Base-by-base conservation (phyloP, 2,888 invertebrate genomes). In the Eupithecia subfuscata region DNA sequence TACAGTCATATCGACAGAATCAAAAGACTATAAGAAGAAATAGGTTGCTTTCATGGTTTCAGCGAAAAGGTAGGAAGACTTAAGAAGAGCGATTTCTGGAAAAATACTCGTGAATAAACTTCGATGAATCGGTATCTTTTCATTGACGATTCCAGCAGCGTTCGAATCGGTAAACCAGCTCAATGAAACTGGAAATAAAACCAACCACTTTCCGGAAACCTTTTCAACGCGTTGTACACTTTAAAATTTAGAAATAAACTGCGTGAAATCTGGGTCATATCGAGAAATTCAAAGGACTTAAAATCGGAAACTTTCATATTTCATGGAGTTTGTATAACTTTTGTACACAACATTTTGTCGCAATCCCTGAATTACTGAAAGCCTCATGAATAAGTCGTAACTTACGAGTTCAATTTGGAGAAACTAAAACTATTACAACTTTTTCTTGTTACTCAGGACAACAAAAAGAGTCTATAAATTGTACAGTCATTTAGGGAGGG, bases 261-360 rank as follows among this genome's bases (percentile, higher is more conserved):
- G 37, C 34, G 22, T 25, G 52, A 64, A 56, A 76, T 71, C 52
- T 69, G 34, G 76, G 73, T 73, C 71, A 71, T 22, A 60, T 64
- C 48, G 34, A 56, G 52, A 68, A 65, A 69, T 71, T 65, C 43
- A 25, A 45, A n/a, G 37, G 71, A 65, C 45, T 43, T 64, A 69
- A 71, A 64, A 76, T 71, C 43, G 37, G 48, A 73, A 67, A 40
- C 25, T 65, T 48, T 75, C 40, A 70, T 43, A 70, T 73, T 67
- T 67, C 65, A 45, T 67, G 64, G 56, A 34, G 34, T 14, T 56
- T 60, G 43, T 11, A 14, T 67, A 67, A 70, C 34, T 70, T 67
- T 48, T 45, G 69, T 25, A 60, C 22, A 43, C 71, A 52, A 71
- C 52, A 69, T 60, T n/a, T 45, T 69, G 34, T 63, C 16, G 48